A percentile compares a stretch with the other conserved stretches of the same genome.
phyloP scores from a whole-genome alignment of 2,113 vertebrate genomes.

The Synchiropus splendidus region DNA sequence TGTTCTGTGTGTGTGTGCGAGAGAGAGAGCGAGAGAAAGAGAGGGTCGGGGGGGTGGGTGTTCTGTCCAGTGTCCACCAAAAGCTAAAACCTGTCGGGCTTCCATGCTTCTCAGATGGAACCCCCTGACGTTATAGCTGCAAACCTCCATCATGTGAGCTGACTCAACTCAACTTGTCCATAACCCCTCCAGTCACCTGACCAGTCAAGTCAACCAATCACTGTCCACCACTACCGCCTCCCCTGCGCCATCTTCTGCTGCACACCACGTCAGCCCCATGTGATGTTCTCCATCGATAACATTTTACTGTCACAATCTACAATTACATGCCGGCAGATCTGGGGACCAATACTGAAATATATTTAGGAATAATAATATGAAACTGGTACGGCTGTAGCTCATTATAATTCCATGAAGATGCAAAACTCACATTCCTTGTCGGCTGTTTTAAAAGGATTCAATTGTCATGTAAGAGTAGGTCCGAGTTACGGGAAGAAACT shows the following conservation, averaged over 20 bases:
- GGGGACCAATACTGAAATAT: constrained; percentile 25
- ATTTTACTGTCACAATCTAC: constrained; percentile 63
- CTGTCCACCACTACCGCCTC: constrained; percentile 67
- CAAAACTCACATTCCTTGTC: no score
- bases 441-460: no score
- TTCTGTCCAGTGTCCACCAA: constrained; percentile 69
- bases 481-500: no score
- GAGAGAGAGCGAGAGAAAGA: neutral
- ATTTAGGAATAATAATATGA: no score
- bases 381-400: no score
- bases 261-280: constrained; percentile 70
- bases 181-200: constrained; percentile 68
- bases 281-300: constrained; percentile 75
- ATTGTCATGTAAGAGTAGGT: no score
- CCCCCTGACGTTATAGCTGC: constrained; percentile 71
- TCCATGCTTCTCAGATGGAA: constrained; percentile 70
- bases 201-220: constrained; percentile 68
- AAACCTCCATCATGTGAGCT: constrained; percentile 73
- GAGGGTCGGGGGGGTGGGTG: constrained; percentile 37
- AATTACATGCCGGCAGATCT: constrained; percentile 47
- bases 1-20: constrained; percentile 3
- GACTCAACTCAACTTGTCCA: constrained; percentile 69
- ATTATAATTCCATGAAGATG: no score
- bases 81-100: constrained; percentile 73
- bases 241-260: constrained; percentile 65